Conservation (phyloP, 2,113 vertebrate species). For the Tauraco erythrolophus region DNA sequence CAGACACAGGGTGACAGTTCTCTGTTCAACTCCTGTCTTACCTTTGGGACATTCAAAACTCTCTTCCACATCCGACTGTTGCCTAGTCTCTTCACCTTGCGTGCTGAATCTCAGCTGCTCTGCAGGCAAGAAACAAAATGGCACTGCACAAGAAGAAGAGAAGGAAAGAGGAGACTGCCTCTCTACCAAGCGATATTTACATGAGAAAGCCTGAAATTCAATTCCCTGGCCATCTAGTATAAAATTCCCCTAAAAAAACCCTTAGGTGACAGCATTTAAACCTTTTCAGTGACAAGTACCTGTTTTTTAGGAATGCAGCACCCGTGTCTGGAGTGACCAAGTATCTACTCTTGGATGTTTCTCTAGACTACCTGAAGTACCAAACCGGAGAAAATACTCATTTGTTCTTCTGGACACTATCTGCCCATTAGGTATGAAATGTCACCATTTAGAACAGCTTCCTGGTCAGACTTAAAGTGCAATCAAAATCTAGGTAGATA, state of each 20-base stretch:
- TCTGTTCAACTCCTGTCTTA: background rate
- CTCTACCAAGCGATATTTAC: background rate
- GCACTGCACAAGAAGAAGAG: background rate
- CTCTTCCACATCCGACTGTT: background rate
- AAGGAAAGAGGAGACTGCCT: background rate
- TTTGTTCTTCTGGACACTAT: background rate
- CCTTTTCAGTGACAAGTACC: background rate
- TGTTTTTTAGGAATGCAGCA: background rate
- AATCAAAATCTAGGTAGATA: background rate
- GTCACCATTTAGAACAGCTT: background rate
- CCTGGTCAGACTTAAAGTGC: background rate
- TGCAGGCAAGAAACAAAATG: background rate
- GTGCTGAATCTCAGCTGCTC: background rate
- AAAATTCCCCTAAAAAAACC: background rate
- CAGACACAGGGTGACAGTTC: background rate
- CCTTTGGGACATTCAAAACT: background rate
- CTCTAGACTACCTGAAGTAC: background rate
- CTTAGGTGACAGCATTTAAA: background rate
- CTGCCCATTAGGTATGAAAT: background rate
- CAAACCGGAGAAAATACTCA: background rate
- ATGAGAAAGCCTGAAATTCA: background rate
- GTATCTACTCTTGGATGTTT: background rate
- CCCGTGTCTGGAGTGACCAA: fast-evolving
- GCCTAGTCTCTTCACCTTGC: fast-evolving
- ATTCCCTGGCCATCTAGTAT: background rate